Base-by-base conservation (phyloP, 2,113 vertebrate species). In the Artemisiospiza belli region DNA sequence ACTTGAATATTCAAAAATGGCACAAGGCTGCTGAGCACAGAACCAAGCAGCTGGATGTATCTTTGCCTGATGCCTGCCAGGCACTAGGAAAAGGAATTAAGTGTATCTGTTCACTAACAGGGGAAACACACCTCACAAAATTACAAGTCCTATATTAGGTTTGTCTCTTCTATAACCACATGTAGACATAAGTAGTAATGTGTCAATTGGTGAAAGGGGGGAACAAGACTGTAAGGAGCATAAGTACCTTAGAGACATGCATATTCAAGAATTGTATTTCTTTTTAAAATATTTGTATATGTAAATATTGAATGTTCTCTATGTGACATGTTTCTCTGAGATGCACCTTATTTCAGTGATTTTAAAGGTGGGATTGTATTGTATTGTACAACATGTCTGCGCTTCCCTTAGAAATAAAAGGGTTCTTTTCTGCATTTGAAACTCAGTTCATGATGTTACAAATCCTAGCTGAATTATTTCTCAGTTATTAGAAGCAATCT, bases 221-320 rank as follows among this genome's bases (percentile, higher is more conserved):
- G 2, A 64, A 19, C 6, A 1, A 35, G 27, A 39, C 22, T 84
- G 5, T 52, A 16, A 64, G 37, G 54, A 90, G 20, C n/a, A 31
- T 24, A 52, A 62, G 43, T 70, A 58, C 21, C 8, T 66, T 78
- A 33, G 28, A 77, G 15, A 62, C 17, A 25, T 85, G 19, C 8
- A 5, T 66, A 75, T 59, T 67, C 2, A 37, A 62, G 23, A 81
- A 39, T 51, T 2, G 0, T 30, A 54, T 14, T 83, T 9, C 0
- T 70, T 55, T 64, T 16, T 0, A 58, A 85, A 74, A 31, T 83
- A 68, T 39, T 81, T 17, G 1, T 68, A 6, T 37, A 9, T 69
- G 20, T 66, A 41, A 75, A 59, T 92, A 59, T 24, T 89, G 33
- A 37, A 52, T 64, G 22, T 52, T 37, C 21, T 67, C n/a, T 81